Evolutionary conservation across 2,797 vertebrate species (phyloP), one percentile per base, ranked within the genome.

Genomic region (Manis javanica): DNA sequence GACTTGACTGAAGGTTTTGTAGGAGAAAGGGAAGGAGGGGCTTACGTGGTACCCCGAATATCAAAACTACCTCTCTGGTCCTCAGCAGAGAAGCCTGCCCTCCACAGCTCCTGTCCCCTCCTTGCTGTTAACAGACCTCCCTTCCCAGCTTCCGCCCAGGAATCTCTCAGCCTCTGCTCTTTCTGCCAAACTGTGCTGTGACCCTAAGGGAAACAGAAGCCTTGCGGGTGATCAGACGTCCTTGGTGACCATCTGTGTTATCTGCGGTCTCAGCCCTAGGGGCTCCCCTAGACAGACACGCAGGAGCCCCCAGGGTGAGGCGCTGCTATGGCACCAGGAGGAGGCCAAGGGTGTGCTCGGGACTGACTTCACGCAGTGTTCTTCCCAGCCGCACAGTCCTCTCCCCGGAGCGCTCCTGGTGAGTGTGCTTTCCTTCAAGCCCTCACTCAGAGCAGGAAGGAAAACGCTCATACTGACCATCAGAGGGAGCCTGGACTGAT

Each of bases 331-430:
- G 64, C 46, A 46, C 10, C 21, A 71, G 64, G 29, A 16, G 23
- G 53, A 12, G 29, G 31, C 21, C 1, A 0, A 49, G 14, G 1
- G 72, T 72, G 24, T 24, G 63, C 61, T 39, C 82, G 19, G 39
- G 51, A 29, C 64, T 3, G 0, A 19, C 3, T 3, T 14, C 16
- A 13, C 31, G 26, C 1, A 3, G 21, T 1, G 2, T 71, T 49
- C 91, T 55, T 63, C 23, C 53, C 87, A 87, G 46, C 7, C 21
- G 24, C 3, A 39, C 8, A 57, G 55, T 5, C 57, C 49, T 59
- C 46, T 88, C n/a, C 79, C 46, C 0, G 3, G 14, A 37, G n/a
- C 16, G 61, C 15, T 6, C 49, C 81, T 24, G 64, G 82, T 9
- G 68, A 57, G 46, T 1, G 16, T 42, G 42, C n/a, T n/a, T 63